Evolutionary conservation across 2,797 vertebrate species (phyloP).

Genomic region (Cynopterus sphinx): DNA sequence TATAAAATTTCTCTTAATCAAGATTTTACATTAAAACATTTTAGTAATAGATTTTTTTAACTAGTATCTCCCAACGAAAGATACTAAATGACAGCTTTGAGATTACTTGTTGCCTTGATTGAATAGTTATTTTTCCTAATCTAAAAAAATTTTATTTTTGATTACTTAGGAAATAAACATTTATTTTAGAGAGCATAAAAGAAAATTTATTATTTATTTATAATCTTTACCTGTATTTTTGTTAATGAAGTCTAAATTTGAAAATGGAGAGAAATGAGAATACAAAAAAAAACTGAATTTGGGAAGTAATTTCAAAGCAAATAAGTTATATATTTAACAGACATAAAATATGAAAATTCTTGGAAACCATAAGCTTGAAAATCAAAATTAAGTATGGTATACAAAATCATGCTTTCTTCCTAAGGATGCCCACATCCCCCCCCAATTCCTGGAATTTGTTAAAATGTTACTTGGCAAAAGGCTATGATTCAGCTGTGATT

Average conservation of each 20-base stretch:
- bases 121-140: neutral
- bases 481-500: neutral
- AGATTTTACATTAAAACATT: constrained; percentile 13
- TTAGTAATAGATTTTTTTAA: constrained; percentile 26
- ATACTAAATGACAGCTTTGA: neutral
- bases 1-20: constrained; percentile 22
- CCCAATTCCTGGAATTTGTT: neutral
- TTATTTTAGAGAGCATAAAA: neutral
- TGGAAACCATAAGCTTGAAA: neutral
- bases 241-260: neutral
- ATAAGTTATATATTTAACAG: neutral
- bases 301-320: neutral
- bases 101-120: neutral
- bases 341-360: neutral
- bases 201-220: neutral
- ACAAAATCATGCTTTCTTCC: neutral
- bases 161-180: neutral
- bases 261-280: neutral
- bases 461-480: neutral
- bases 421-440: neutral
- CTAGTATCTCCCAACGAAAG: neutral
- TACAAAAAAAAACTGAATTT: neutral
- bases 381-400: neutral
- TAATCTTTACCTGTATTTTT: neutral
- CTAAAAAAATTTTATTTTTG: neutral